Conservation (phyloP, 2,113 vertebrate genomes). For the Limanda limanda region DNA sequence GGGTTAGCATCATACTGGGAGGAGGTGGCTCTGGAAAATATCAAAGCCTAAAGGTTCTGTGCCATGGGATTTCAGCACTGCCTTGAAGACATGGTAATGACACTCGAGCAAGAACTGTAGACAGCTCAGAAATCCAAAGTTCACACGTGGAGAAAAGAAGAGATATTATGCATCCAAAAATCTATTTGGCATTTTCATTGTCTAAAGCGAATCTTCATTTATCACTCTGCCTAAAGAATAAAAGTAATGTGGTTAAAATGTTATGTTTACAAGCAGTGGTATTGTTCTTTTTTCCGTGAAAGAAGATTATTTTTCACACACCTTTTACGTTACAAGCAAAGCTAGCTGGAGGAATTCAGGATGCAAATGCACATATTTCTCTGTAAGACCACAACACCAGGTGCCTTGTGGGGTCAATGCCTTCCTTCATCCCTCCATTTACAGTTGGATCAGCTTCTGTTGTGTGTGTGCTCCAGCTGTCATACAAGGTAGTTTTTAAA, state of each 20-base stretch:
- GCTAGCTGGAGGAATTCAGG: conserved; percentile 58
- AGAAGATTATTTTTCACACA: conserved; percentile 47
- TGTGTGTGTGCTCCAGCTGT: conserved; percentile 38
- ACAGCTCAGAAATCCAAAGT: conserved; percentile 44
- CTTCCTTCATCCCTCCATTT: conserved; percentile 56
- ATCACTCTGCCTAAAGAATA: too few relatives aligned
- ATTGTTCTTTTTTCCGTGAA: conserved; percentile 2
- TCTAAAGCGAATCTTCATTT: not conserved
- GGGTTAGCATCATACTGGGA: conserved; percentile 33
- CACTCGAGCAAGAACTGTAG: conserved; percentile 41
- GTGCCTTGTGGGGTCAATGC: conserved; percentile 55
- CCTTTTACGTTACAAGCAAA: conserved; percentile 47
- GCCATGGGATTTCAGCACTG: conserved; percentile 52
- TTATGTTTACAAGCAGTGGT: conserved; percentile 30
- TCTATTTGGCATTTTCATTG: not conserved
- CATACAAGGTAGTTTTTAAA: conserved; percentile 20
- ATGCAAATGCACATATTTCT: conserved; percentile 53
- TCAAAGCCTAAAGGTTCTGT: conserved; percentile 69
- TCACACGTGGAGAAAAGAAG: conserved; percentile 49
- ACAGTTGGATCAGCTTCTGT: conserved; percentile 41
- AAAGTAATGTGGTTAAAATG: not conserved
- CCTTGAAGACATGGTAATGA: conserved; percentile 70
- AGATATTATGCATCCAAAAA: not conserved
- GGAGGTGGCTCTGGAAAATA: conserved; percentile 61
- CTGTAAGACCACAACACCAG: conserved; percentile 52